Evolutionary conservation across 2,888 invertebrate species (phyloP).

Genomic region (Epirrita christyi): DNA sequence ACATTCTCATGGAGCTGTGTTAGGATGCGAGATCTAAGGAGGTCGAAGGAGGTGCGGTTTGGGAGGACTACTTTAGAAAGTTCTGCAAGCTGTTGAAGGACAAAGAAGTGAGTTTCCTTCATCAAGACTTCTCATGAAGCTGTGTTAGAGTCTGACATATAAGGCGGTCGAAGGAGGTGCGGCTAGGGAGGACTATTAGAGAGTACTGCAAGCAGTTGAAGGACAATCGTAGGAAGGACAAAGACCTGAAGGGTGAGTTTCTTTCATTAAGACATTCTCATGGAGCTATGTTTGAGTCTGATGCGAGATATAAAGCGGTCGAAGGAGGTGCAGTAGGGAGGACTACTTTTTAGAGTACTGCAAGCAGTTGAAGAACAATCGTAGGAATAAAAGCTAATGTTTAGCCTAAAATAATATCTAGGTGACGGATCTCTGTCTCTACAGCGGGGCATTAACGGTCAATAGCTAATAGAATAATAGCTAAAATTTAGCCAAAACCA

Average conservation of each 20-base stretch:
- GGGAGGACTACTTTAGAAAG: constrained; percentile 98
- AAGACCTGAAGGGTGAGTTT: constrained; percentile 83
- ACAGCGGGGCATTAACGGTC: no score
- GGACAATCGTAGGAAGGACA: constrained; percentile 93
- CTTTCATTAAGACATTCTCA: background rate
- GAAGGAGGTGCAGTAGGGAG: constrained; percentile 95
- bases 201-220: constrained; percentile 95
- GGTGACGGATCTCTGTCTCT: no score
- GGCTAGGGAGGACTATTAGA: constrained; percentile 96
- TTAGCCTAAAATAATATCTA: no score
- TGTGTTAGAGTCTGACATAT: constrained; percentile 94
- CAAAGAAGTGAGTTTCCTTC: constrained; percentile 79
- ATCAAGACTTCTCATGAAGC: background rate
- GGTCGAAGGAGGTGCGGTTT: constrained; percentile 94
- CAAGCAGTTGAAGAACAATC: constrained; percentile 93
- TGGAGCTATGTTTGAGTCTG: constrained; percentile 87
- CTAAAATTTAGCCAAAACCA: no score
- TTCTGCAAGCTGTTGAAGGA: constrained; percentile 94
- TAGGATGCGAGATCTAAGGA: constrained; percentile 97
- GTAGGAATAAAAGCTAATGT: constrained; percentile 88
- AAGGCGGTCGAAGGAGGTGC: constrained; percentile 96
- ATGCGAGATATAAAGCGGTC: constrained; percentile 95
- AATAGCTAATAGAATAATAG: no score
- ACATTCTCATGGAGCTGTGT: constrained; percentile 35
- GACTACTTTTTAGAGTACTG: constrained; percentile 98